Base-by-base conservation (phyloP, 2,888 invertebrate genomes). In the Cosmia trapezina region DNA sequence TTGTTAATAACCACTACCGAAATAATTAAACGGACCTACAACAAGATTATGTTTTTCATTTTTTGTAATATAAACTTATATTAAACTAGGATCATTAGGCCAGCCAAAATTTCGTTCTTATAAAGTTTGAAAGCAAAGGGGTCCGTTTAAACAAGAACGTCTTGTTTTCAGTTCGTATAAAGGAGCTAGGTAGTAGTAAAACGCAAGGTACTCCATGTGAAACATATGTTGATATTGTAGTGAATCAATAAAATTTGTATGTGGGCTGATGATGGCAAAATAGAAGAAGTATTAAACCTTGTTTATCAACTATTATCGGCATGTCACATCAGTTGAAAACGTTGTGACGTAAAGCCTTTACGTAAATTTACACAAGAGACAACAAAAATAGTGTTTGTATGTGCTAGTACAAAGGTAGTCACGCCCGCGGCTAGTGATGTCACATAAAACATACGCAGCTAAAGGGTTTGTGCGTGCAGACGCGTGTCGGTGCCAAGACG, bases 381-480 rank as follows among this genome's bases (percentile, higher is more conserved):
- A 51, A 75, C 57, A 77, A 76, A 83, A 80, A 75, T 76, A 80
- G 62, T 79, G 68, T 70, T 66, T 73, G 65, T 71, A 68, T 70
- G 66, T 77, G 65, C 69, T 69, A 68, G 69, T 80, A 82, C 73
- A 80, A 80, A 77, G 70, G 74, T 81, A 71, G 81, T 86, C 70
- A 78, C 83, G 89, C 91, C 88, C 81, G 87, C 86, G 88, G 91
- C 89, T 69, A 76, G 70, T 78, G 78, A 80, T 87, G 80, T 81
- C 74, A 86, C 81, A 82, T 81, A 84, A 83, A 85, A 80, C 81
- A 84, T 82, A 85, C 86, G 76, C 81, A 81, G 86, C 76, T 76
- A 91, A 92, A 91, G 92, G 91, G 93, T 91, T 91, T 87, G 85
- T 87, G 83, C 84, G 86, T 85, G 83, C 84, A 87, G 88, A 89